Evolutionary conservation across 2,113 vertebrate genomes (phyloP).

Genomic region (Nematolebias whitei): DNA sequence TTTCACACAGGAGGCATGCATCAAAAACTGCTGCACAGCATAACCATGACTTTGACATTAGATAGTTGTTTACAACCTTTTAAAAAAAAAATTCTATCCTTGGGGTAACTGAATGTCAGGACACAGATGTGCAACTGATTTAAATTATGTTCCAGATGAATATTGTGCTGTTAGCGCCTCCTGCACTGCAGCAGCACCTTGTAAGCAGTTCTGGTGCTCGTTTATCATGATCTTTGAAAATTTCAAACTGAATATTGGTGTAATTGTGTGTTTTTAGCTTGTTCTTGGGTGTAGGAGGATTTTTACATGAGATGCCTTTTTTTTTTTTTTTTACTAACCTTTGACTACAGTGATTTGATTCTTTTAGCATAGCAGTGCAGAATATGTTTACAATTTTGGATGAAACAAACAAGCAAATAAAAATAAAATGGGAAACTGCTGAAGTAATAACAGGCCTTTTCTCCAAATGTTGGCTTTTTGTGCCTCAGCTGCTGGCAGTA

Average conservation of each 20-base stretch:
- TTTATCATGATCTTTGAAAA: not conserved
- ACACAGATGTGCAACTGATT: conserved; percentile 42
- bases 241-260: not conserved
- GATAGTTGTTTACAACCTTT: conserved; percentile 12
- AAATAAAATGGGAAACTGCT: not conserved
- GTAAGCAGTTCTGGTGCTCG: not conserved
- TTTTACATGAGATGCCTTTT: too few species aligned
- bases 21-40: conserved; percentile 8
- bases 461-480: conserved; percentile 37
- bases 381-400: not conserved
- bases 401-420: conserved; percentile 1
- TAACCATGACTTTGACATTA: conserved; percentile 5
- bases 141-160: conserved; percentile 18
- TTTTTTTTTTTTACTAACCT: too few species aligned
- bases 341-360: not conserved
- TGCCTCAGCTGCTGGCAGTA: conserved; percentile 78
- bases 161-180: not conserved
- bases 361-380: not conserved
- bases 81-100: conserved; percentile 20
- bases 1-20: conserved; percentile 3
- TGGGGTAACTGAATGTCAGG: conserved; percentile 45
- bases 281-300: not conserved
- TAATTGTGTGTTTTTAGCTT: not conserved
- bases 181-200: not conserved
- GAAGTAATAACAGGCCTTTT: not conserved